phyloP scores from a whole-genome alignment of 2,888 invertebrate species.

The Apotomis capreana region DNA sequence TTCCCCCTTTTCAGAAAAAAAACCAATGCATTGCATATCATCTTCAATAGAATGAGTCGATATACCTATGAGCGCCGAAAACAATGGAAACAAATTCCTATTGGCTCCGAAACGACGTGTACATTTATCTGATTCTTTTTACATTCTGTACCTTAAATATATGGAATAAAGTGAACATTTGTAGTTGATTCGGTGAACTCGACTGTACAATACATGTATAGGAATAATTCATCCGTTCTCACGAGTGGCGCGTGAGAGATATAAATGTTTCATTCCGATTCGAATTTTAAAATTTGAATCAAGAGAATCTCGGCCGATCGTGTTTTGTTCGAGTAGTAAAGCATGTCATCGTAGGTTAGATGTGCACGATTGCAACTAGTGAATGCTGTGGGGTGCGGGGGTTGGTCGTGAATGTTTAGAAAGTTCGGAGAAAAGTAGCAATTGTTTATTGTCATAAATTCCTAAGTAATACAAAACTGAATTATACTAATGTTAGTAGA shows the following conservation, averaged over 20 bases:
- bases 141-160: background rate
- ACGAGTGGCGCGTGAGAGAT: conserved; percentile 37
- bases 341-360: background rate
- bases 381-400: too few relatives aligned
- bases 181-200: background rate
- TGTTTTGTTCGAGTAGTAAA: conserved; percentile 29
- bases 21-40: conserved; percentile 12
- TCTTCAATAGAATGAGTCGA: conserved; percentile 7
- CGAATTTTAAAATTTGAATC: conserved; percentile 41
- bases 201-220: conserved; percentile 22
- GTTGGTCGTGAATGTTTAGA: too few relatives aligned
- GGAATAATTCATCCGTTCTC: conserved; percentile 40
- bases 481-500: too few relatives aligned
- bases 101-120: conserved; percentile 14
- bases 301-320: conserved; percentile 31
- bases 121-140: background rate
- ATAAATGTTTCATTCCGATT: conserved; percentile 39
- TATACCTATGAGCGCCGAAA: conserved; percentile 12
- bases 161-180: background rate
- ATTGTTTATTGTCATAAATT: too few relatives aligned
- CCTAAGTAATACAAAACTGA: too few relatives aligned
- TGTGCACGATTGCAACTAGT: too few relatives aligned
- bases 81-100: conserved; percentile 22
- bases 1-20: background rate
- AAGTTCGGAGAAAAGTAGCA: too few relatives aligned